A percentile compares a stretch with the other conserved stretches of the same genome.
phyloP scores from a whole-genome alignment of 2,888 invertebrate species.

The Phorcus lineatus region DNA sequence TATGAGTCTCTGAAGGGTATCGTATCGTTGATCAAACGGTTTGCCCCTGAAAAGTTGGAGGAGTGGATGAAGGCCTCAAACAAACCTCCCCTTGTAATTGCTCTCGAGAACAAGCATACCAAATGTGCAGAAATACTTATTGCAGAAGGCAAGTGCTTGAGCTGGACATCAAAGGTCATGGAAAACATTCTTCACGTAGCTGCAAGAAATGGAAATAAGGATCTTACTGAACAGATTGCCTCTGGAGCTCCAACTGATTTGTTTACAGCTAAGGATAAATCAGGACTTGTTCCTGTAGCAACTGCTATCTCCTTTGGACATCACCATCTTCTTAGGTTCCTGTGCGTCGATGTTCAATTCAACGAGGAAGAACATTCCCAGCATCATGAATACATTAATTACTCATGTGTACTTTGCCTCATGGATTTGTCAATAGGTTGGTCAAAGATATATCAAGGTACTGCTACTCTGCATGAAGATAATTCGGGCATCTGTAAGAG shows the following conservation, averaged over 20 bases:
- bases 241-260: background rate
- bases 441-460: slow-evolving; percentile 39
- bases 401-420: slow-evolving; percentile 43
- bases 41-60: slow-evolving; percentile 3
- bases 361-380: slow-evolving; percentile 24
- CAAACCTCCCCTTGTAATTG: slow-evolving; percentile 28
- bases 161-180: slow-evolving; percentile 30
- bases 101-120: slow-evolving; percentile 28
- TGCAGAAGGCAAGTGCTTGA: background rate
- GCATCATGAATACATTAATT: slow-evolving; percentile 27
- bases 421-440: slow-evolving; percentile 47
- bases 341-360: slow-evolving; percentile 22
- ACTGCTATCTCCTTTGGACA: slow-evolving; percentile 35
- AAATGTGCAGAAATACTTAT: slow-evolving; percentile 14
- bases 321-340: slow-evolving; percentile 26
- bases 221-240: slow-evolving; percentile 31
- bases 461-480: background rate
- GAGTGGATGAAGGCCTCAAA: background rate
- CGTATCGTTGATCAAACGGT: slow-evolving; percentile 21
- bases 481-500: slow-evolving; percentile 34
- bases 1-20: slow-evolving; percentile 34
- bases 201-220: slow-evolving; percentile 30
- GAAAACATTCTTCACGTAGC: slow-evolving; percentile 49
- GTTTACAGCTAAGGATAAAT: slow-evolving; percentile 29
- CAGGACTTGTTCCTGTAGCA: slow-evolving; percentile 34